A percentile compares a stretch with the other conserved stretches of the same genome.
Conservation (phyloP, 2,888 invertebrate species). For the Eutolmus rufibarbis region DNA sequence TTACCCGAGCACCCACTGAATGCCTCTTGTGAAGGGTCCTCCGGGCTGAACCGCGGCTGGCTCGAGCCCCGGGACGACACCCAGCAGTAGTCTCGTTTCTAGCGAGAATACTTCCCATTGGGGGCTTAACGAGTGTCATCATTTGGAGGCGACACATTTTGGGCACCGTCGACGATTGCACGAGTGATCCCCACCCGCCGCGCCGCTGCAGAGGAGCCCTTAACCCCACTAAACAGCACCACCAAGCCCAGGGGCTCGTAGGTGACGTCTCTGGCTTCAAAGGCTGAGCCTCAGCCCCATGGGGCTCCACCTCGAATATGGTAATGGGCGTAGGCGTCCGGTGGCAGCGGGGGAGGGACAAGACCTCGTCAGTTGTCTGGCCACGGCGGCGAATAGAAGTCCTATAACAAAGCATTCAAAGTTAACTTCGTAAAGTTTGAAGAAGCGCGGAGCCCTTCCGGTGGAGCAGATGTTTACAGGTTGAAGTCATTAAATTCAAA, state of each 20-base stretch:
- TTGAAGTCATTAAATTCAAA: conserved; percentile 40
- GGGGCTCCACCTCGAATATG: not conserved
- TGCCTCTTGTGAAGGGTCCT: not conserved
- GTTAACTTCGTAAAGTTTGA: not conserved
- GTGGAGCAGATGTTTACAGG: conserved; percentile 14
- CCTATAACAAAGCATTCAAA: not conserved
- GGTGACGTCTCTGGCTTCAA: not conserved
- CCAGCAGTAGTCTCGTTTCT: not conserved
- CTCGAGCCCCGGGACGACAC: not conserved
- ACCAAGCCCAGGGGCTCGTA: not conserved
- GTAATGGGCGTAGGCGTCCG: not conserved
- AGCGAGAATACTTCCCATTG: conserved; percentile 1
- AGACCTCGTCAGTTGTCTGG: not conserved
- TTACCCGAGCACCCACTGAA: conserved; percentile 18
- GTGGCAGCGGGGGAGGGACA: not conserved
- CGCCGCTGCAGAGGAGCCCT: not conserved
- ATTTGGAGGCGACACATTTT: conserved; percentile 23
- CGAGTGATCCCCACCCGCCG: not conserved
- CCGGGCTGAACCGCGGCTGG: not conserved
- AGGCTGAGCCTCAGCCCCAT: not conserved
- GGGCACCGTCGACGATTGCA: conserved; percentile 8
- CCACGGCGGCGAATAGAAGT: not conserved
- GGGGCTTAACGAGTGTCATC: conserved; percentile 22
- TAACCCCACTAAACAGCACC: not conserved
- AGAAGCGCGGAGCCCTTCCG: not conserved